Evolutionary conservation across 2,797 vertebrate species (phyloP).

Genomic region (Phalanger gymnotis): DNA sequence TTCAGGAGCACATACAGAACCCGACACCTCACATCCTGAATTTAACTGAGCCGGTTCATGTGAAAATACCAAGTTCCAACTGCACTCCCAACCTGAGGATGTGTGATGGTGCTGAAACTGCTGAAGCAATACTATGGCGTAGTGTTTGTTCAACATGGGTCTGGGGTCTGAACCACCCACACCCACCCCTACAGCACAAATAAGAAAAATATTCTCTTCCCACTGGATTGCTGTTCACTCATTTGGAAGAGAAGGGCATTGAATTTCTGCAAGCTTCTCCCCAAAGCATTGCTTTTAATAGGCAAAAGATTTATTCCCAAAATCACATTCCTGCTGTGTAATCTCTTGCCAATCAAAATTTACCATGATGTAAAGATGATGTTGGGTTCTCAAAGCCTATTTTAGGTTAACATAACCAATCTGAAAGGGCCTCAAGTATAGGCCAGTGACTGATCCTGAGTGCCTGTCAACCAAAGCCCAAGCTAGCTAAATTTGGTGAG

Average conservation of each 20-base stretch:
- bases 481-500: neutral
- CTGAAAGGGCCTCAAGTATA: neutral
- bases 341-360: slow-evolving; percentile 2
- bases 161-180: slow-evolving; percentile 34
- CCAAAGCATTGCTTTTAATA: neutral
- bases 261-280: slow-evolving; percentile 28
- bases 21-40: slow-evolving; percentile 68
- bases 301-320: slow-evolving; percentile 2
- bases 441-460: neutral
- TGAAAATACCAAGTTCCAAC: slow-evolving; percentile 47
- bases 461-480: neutral
- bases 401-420: neutral
- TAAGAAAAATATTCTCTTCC: slow-evolving; percentile 22
- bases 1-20: slow-evolving; percentile 57
- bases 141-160: neutral
- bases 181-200: neutral
- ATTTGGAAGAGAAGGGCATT: neutral
- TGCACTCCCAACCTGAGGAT: neutral
- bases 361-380: neutral
- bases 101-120: neutral
- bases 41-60: slow-evolving; percentile 56
- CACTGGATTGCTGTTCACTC: neutral
- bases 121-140: accelerated
- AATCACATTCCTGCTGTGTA: neutral
- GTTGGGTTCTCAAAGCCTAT: neutral